A percentile compares a stretch with the other conserved stretches of the same genome.
Evolutionary conservation across 1,140 invertebrate genomes (phyloP).

Genomic region (Drosophila simulans): DNA sequence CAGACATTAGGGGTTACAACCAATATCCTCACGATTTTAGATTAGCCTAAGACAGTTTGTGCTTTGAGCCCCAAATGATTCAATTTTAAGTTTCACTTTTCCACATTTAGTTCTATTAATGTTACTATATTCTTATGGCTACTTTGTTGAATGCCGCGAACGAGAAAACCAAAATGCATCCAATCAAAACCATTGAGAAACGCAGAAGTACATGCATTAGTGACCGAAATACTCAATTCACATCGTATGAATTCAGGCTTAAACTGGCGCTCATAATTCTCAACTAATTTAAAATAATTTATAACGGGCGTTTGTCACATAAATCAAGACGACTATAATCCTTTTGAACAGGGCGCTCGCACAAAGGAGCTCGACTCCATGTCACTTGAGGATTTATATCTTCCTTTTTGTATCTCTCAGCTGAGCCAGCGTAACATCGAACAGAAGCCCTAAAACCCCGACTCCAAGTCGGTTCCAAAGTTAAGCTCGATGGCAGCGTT

Average conservation of each 20-base stretch:
- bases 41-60: not conserved
- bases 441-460: conserved; percentile 44
- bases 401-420: conserved; percentile 71
- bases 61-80: not conserved
- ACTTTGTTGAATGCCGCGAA: too few species aligned
- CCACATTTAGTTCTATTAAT: not conserved
- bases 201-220: not conserved
- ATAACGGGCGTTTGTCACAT: conserved; percentile 68
- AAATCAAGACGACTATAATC: conserved; percentile 75
- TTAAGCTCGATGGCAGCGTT: conserved; percentile 33
- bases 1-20: not conserved
- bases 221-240: conserved; percentile 4
- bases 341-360: conserved; percentile 46
- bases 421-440: conserved; percentile 65
- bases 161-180: too few species aligned
- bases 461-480: conserved; percentile 4
- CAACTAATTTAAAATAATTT: conserved; percentile 79
- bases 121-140: too few species aligned
- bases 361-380: conserved; percentile 73
- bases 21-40: not conserved
- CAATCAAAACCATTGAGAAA: not conserved
- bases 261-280: conserved; percentile 65
- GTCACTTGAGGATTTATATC: conserved; percentile 81
- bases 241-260: conserved; percentile 7
- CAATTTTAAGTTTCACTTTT: not conserved